A percentile compares a stretch with the other conserved stretches of the same genome.
These are phyloP conservation scores for Discoglossus pictus DNA, from an alignment of 2,797 vertebrate species.

Conservation along the genomic window DNA sequence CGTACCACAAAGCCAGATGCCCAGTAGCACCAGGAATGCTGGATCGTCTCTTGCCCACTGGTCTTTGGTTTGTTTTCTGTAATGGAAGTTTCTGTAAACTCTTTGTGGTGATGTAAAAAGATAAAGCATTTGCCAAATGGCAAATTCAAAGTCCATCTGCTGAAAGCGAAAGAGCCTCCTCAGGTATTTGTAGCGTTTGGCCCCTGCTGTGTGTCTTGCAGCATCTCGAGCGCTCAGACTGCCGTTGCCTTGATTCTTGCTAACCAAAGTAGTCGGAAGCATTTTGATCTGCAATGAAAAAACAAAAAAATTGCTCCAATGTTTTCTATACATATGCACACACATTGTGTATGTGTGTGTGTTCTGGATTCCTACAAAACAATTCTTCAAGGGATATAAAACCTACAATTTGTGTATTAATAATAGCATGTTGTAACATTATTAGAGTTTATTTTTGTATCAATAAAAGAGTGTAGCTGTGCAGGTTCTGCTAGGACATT, in stretches of 20 bases:
- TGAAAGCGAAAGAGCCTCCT: constrained; percentile 85
- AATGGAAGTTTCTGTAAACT: constrained; percentile 98
- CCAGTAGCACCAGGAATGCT: constrained; percentile 90
- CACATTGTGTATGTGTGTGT: too few relatives aligned
- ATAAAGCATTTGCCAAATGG: constrained; percentile 97
- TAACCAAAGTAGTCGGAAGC: constrained; percentile 83
- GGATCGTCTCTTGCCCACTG: constrained; percentile 98
- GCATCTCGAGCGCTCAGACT: constrained; percentile 76
- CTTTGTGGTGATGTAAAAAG: constrained; percentile 94
- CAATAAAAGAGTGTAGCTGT: too few relatives aligned
- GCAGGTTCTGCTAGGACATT: too few relatives aligned
- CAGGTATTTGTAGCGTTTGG: constrained; percentile 96
- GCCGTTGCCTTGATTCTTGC: constrained; percentile 74
- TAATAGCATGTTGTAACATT: too few relatives aligned
- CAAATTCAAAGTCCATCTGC: constrained; percentile 98
- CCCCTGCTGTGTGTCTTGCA: constrained; percentile 88
- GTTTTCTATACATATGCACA: too few relatives aligned
- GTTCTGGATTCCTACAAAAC: too few relatives aligned
- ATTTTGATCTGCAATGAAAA: constrained; percentile 68
- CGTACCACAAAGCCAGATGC: constrained; percentile 94
- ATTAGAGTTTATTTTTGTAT: too few relatives aligned
- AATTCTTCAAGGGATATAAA: too few relatives aligned
- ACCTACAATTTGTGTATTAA: too few relatives aligned
- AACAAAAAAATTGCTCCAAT: too few relatives aligned
- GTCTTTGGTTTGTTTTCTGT: constrained; percentile 97